Evolutionary conservation across 2,888 invertebrate species (phyloP).

Genomic region (Amiota mariae): DNA sequence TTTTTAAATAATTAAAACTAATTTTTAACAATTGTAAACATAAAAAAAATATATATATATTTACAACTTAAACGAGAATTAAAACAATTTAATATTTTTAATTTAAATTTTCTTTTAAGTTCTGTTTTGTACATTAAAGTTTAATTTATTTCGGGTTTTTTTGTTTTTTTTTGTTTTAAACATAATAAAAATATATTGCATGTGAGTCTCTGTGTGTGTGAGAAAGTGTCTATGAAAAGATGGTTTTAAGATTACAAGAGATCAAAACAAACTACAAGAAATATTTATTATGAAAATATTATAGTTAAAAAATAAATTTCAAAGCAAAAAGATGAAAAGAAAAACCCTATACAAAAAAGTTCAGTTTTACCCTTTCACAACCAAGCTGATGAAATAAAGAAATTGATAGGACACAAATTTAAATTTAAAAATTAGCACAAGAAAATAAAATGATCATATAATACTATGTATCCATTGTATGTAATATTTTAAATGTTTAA

Average conservation of each 20-base stretch:
- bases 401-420: no score
- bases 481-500: not conserved
- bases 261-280: conserved; percentile 21
- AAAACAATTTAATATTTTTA: not conserved
- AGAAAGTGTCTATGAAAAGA: not conserved
- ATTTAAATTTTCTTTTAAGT: not conserved
- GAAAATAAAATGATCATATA: no score
- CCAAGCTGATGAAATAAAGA: no score
- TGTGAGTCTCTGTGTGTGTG: not conserved
- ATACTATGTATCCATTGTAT: no score
- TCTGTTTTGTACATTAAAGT: conserved; percentile 15
- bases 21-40: not conserved
- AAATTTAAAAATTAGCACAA: no score
- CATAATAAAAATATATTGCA: conserved; percentile 21
- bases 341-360: no score
- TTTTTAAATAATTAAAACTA: conserved; percentile 14
- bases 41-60: conserved; percentile 4
- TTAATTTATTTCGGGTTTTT: not conserved
- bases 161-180: conserved; percentile 3
- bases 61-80: not conserved
- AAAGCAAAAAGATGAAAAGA: no score
- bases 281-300: not conserved
- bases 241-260: conserved; percentile 18
- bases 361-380: no score
- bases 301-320: no score